phyloP scores from a whole-genome alignment of 2,113 vertebrate species.

The Xenotilapia longispinis region DNA sequence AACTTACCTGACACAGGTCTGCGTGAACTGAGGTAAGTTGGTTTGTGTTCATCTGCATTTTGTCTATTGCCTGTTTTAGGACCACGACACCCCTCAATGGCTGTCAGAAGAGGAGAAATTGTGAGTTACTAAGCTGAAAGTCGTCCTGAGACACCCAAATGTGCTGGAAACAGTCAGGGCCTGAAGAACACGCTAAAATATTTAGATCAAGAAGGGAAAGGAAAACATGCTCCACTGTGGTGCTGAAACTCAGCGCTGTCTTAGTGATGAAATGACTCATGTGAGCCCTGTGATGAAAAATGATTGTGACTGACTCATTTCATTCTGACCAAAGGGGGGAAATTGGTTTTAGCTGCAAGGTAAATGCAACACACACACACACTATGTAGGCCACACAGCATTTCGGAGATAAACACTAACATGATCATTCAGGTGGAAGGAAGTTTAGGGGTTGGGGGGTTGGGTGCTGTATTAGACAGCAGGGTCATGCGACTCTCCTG shows the following conservation, averaged over 20 bases:
- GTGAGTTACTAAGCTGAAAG: not conserved
- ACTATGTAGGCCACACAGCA: not conserved
- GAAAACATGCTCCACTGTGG: not conserved
- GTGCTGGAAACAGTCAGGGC: not conserved
- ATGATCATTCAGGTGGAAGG: not conserved
- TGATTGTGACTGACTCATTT: not conserved
- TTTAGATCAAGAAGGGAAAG: not conserved
- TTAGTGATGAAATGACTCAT: not conserved
- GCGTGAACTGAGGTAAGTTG: slow-evolving; percentile 99
- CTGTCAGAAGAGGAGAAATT: slow-evolving; percentile 59
- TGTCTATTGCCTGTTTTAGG: slow-evolving; percentile 99
- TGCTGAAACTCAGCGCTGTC: not conserved
- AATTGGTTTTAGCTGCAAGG: not conserved
- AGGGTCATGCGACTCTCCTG: not conserved
- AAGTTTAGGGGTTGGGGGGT: not conserved
- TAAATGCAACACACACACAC: not conserved
- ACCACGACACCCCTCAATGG: slow-evolving; percentile 92
- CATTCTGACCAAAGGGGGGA: not conserved
- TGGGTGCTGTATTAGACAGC: not conserved
- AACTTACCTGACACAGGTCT: slow-evolving; percentile 97
- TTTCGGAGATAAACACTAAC: not conserved
- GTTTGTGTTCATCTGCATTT: slow-evolving; percentile 99
- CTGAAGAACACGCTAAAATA: slow-evolving; percentile 29
- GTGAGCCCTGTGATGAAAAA: not conserved
- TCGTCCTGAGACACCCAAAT: not conserved